phyloP scores from a whole-genome alignment of 1,140 invertebrate genomes.

The Anadara kagoshimensis region DNA sequence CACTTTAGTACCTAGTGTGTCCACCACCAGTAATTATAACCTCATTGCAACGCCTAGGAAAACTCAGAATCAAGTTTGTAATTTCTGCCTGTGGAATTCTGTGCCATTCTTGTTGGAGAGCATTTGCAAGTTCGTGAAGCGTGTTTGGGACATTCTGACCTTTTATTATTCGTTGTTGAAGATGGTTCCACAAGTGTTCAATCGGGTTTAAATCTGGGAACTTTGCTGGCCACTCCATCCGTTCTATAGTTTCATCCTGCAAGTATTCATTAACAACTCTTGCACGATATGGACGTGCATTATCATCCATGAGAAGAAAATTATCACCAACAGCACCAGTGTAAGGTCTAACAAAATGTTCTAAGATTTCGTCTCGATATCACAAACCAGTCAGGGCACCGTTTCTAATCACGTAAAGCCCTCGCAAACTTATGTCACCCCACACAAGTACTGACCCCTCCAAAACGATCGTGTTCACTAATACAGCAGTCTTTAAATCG shows the following conservation, averaged over 20 bases:
- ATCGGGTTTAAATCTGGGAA: slow-evolving; percentile 23
- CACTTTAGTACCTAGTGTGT: too few species aligned
- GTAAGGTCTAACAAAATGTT: background rate
- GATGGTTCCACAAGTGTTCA: slow-evolving; percentile 27
- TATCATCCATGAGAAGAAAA: slow-evolving; percentile 24
- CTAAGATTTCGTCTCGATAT: slow-evolving; percentile 5
- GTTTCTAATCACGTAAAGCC: slow-evolving; percentile 8
- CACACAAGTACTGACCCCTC: slow-evolving; percentile 3
- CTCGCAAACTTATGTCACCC: too few species aligned
- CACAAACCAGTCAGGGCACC: background rate
- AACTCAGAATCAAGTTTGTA: background rate
- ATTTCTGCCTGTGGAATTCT: background rate
- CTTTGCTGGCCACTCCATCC: slow-evolving; percentile 28
- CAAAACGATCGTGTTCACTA: slow-evolving; percentile 14
- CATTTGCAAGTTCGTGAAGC: background rate
- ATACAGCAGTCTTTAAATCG: slow-evolving; percentile 13
- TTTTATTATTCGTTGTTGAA: background rate
- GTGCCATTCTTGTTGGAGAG: background rate
- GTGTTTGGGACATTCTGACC: background rate
- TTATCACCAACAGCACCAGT: background rate
- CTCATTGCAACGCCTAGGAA: background rate
- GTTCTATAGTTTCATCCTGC: slow-evolving; percentile 5
- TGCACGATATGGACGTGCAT: slow-evolving; percentile 9
- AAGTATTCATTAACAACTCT: slow-evolving; percentile 4
- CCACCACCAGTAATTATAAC: slow-evolving; percentile 4